These are phyloP conservation scores for Tillus elongatus DNA, from an alignment of 2,888 invertebrate species.

Conservation along the genomic window DNA sequence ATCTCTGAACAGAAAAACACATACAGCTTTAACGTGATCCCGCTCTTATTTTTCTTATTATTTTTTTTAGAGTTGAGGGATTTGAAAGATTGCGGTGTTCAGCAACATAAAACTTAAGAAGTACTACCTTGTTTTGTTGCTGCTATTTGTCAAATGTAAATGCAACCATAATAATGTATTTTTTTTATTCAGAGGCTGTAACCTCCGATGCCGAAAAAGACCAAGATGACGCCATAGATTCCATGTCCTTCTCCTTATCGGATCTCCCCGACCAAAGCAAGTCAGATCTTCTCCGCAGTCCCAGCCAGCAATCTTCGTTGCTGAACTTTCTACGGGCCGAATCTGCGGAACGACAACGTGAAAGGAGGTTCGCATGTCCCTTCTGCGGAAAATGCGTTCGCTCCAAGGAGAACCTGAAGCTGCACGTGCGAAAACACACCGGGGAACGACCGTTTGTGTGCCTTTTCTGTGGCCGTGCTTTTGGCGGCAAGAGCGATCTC, in stretches of 20 bases:
- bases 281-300: constrained; percentile 21
- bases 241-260: constrained; percentile 46
- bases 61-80: too few relatives aligned
- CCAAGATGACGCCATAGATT: constrained; percentile 66
- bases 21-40: too few relatives aligned
- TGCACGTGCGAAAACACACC: constrained; percentile 79
- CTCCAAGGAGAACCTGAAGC: constrained; percentile 78
- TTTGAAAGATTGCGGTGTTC: too few relatives aligned
- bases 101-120: too few relatives aligned
- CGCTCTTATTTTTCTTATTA: too few relatives aligned
- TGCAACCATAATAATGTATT: too few relatives aligned
- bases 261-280: constrained; percentile 25
- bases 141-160: too few relatives aligned
- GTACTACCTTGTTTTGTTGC: too few relatives aligned
- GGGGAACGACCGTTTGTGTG: constrained; percentile 84
- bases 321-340: constrained; percentile 58
- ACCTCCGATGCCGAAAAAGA: constrained; percentile 41
- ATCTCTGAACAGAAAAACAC: too few relatives aligned
- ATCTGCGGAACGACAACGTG: constrained; percentile 54
- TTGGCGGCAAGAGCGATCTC: constrained; percentile 80
- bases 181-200: constrained; percentile 28
- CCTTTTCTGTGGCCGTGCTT: constrained; percentile 78
- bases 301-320: constrained; percentile 51
- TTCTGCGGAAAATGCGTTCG: constrained; percentile 85
- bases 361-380: constrained; percentile 76